These are phyloP conservation scores for Xanthorhoe spadicearia DNA, from an alignment of 2,888 invertebrate species.

Conservation along the genomic window DNA sequence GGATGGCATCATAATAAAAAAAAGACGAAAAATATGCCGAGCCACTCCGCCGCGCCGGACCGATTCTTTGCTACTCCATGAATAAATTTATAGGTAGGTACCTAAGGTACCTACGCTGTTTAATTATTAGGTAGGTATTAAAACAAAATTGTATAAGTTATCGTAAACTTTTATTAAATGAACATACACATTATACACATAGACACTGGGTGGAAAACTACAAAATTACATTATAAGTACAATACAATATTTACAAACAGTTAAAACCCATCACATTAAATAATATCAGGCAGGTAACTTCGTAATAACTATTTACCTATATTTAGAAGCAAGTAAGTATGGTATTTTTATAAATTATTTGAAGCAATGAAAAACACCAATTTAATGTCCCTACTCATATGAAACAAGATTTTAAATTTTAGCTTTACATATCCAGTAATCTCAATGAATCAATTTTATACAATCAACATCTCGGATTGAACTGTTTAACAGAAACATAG, in stretches of 20 bases:
- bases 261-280: slow-evolving; percentile 47
- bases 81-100: too few species aligned
- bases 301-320: slow-evolving; percentile 17
- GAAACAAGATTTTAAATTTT: not conserved
- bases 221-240: slow-evolving; percentile 67
- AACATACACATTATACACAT: slow-evolving; percentile 69
- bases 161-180: slow-evolving; percentile 77
- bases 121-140: not conserved
- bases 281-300: slow-evolving; percentile 51
- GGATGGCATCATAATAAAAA: too few species aligned
- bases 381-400: not conserved
- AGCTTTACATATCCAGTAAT: not conserved
- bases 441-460: not conserved
- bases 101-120: too few species aligned
- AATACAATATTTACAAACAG: slow-evolving; percentile 67
- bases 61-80: too few species aligned
- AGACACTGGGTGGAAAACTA: slow-evolving; percentile 79
- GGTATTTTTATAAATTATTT: slow-evolving; percentile 1
- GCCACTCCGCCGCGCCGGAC: too few species aligned
- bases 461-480: not conserved
- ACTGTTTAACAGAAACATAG: not conserved
- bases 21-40: too few species aligned
- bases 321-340: slow-evolving; percentile 16
- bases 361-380: not conserved
- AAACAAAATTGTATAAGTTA: slow-evolving; percentile 44